Percentiles rank a stretch among this genome's conserved stretches.
phyloP scores from a whole-genome alignment of 2,888 invertebrate species.

The Torymus auratus region DNA sequence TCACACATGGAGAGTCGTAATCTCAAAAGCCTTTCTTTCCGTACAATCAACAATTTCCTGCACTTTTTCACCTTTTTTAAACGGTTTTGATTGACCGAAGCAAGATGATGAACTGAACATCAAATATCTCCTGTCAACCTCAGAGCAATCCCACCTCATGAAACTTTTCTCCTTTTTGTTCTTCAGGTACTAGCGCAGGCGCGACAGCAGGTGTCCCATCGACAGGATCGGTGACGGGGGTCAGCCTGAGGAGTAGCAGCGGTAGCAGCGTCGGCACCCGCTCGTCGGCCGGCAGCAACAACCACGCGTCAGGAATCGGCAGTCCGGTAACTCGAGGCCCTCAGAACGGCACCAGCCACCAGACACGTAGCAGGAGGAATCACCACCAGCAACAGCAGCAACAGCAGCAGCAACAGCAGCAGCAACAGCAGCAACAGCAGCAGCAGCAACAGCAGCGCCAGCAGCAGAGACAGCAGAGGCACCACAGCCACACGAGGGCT shows the following conservation, averaged over 20 bases:
- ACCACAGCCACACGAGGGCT: background rate
- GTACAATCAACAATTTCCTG: no score
- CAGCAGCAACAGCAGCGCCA: slow-evolving; percentile 42
- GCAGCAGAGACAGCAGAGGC: slow-evolving; percentile 18
- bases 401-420: slow-evolving; percentile 37
- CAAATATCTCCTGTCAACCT: background rate
- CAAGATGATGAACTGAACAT: background rate
- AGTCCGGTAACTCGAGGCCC: background rate
- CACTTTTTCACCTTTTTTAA: no score
- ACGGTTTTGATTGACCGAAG: no score
- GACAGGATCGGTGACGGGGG: slow-evolving; percentile 32
- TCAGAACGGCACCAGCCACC: background rate
- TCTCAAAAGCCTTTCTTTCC: no score
- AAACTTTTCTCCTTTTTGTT: background rate
- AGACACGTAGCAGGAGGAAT: slow-evolving; percentile 17
- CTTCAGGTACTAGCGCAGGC: slow-evolving; percentile 46
- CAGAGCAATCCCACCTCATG: no score
- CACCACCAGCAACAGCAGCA: slow-evolving; percentile 50
- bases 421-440: slow-evolving; percentile 19
- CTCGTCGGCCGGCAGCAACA: background rate
- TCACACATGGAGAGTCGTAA: no score
- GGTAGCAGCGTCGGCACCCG: slow-evolving; percentile 10
- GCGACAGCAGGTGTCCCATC: slow-evolving; percentile 48
- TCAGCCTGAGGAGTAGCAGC: slow-evolving; percentile 39
- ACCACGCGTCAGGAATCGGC: no score